phyloP scores from a whole-genome alignment of 2,888 invertebrate genomes.

The Sarcophaga carnaria region DNA sequence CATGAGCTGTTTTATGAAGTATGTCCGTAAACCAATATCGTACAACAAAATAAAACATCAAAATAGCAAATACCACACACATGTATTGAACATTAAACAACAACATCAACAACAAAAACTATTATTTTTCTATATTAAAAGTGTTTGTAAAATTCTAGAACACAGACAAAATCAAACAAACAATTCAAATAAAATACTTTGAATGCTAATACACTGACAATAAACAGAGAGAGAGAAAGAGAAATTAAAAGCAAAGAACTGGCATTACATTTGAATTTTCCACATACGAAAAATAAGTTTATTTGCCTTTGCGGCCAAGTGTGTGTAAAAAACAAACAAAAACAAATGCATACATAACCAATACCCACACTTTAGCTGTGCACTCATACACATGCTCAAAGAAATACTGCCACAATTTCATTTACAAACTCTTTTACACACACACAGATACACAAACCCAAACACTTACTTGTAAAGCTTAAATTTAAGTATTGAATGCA shows the following conservation, averaged over 20 bases:
- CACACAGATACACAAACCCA: background rate
- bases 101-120: too few species aligned
- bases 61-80: too few species aligned
- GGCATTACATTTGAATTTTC: conserved; percentile 15
- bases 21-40: too few species aligned
- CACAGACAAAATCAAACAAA: background rate
- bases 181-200: conserved; percentile 17
- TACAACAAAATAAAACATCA: too few species aligned
- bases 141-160: too few species aligned
- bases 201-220: background rate
- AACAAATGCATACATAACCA: background rate
- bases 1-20: too few species aligned
- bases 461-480: conserved; percentile 9
- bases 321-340: background rate
- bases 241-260: background rate
- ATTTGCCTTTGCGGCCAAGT: conserved; percentile 30
- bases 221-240: background rate
- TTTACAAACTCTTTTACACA: conserved; percentile 8
- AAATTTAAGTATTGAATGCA: conserved; percentile 6
- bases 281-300: conserved; percentile 46
- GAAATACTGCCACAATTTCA: conserved; percentile 19
- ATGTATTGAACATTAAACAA: too few species aligned
- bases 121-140: too few species aligned
- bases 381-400: too few species aligned
- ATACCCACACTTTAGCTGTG: too few species aligned